Percentiles rank a stretch among this genome's conserved stretches.
phyloP scores from a whole-genome alignment of 2,888 invertebrate genomes.

The Arge pagana region DNA sequence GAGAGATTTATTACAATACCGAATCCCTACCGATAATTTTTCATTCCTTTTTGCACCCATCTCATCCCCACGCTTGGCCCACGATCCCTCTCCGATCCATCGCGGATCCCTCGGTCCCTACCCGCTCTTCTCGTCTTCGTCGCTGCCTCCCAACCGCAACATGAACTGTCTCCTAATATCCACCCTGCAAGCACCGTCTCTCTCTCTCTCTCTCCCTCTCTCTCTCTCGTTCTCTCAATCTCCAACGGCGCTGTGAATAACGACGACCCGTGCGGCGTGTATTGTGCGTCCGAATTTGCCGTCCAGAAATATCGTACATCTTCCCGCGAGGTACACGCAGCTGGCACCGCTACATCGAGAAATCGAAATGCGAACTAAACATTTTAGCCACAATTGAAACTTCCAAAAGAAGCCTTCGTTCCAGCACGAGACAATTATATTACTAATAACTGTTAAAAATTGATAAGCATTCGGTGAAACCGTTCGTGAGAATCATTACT shows the following conservation, averaged over 20 bases:
- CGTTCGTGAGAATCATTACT: too few species aligned
- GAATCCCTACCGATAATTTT: slow-evolving; percentile 21
- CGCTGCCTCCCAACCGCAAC: slow-evolving; percentile 14
- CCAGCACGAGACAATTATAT: too few species aligned
- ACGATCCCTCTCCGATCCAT: slow-evolving; percentile 12
- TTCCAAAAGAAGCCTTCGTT: too few species aligned
- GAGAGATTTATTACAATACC: slow-evolving; percentile 22
- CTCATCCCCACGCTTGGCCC: not conserved
- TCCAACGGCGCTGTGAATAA: slow-evolving; percentile 40
- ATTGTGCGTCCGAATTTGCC: not conserved
- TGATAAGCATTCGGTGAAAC: too few species aligned
- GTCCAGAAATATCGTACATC: too few species aligned
- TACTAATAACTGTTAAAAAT: too few species aligned
- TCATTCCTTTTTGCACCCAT: slow-evolving; percentile 16
- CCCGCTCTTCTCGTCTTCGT: not conserved
- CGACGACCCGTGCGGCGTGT: slow-evolving; percentile 24
- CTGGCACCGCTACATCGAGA: too few species aligned
- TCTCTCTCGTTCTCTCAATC: slow-evolving; percentile 29
- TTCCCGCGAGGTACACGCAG: too few species aligned
- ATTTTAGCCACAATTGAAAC: too few species aligned
- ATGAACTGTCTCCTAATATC: slow-evolving; percentile 19
- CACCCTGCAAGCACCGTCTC: slow-evolving; percentile 5
- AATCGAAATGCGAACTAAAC: too few species aligned
- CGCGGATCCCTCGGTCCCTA: slow-evolving; percentile 10
- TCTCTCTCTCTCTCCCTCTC: slow-evolving; percentile 17